A percentile compares a stretch with the other conserved stretches of the same genome.
These are phyloP conservation scores for Chlamydotis undulata DNA, from an alignment of 2,113 vertebrate species.

Conservation along the genomic window DNA sequence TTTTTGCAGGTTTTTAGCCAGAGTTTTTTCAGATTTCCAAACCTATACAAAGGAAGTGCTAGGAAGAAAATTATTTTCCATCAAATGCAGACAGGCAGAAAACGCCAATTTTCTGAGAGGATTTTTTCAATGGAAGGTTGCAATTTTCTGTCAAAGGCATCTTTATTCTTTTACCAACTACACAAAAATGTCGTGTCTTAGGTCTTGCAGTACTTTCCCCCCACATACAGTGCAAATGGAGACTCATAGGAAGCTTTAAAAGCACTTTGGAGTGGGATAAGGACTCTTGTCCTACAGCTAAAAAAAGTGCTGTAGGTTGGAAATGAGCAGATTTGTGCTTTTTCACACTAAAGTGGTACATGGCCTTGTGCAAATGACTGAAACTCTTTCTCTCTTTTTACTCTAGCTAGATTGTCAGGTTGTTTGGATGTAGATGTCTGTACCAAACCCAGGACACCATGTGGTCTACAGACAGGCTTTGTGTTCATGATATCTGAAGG, in stretches of 20 bases:
- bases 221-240: background rate
- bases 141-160: slow-evolving; percentile 39
- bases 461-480: background rate
- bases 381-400: background rate
- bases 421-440: background rate
- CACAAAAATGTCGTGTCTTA: background rate
- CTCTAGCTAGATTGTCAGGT: background rate
- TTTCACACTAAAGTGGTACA: background rate
- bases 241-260: background rate
- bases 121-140: slow-evolving; percentile 37
- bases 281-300: background rate
- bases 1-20: background rate
- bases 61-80: slow-evolving; percentile 2
- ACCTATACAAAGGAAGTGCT: background rate
- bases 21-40: background rate
- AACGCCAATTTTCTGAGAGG: slow-evolving; percentile 8
- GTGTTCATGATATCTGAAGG: background rate
- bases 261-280: background rate
- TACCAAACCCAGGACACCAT: background rate
- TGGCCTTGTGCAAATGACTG: background rate
- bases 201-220: background rate
- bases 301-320: background rate
- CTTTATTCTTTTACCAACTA: slow-evolving; percentile 9
- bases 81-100: slow-evolving; percentile 28
- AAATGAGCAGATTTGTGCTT: background rate